These are phyloP conservation scores for Dolichotis patagonum DNA, from an alignment of 2,113 vertebrate genomes.

Conservation along the genomic window DNA sequence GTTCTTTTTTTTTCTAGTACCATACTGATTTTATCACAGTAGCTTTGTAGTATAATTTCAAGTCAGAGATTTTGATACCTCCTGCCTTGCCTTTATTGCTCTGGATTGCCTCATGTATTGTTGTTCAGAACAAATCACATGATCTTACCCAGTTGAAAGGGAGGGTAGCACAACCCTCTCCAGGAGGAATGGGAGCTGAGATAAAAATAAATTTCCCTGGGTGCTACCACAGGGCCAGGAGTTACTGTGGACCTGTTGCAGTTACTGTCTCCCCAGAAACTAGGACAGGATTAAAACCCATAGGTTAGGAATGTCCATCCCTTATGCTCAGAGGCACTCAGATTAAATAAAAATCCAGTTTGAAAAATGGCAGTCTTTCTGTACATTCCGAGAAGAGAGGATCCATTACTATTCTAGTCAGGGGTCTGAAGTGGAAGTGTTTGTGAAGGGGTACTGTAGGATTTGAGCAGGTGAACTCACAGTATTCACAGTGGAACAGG, in stretches of 20 bases:
- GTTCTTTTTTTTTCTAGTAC: too few relatives aligned
- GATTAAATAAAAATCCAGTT: background rate
- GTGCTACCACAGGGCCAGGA: background rate
- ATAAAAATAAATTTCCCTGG: background rate
- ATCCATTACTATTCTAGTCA: background rate
- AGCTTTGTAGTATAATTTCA: too few relatives aligned
- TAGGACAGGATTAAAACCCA: background rate
- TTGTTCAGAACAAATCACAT: background rate
- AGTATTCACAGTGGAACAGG: background rate
- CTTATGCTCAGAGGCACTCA: background rate
- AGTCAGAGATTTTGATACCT: too few relatives aligned
- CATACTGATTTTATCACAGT: too few relatives aligned
- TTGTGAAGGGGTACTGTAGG: background rate
- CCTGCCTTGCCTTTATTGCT: too few relatives aligned
- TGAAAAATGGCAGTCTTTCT: background rate
- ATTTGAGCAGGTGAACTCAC: background rate
- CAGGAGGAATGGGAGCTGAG: background rate
- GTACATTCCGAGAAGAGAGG: background rate
- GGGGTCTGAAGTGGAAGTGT: background rate
- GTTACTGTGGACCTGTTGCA: background rate
- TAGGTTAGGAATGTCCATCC: background rate
- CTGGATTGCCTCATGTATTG: background rate
- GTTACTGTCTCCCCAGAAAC: background rate
- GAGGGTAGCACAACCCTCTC: background rate
- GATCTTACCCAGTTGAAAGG: background rate